Evolutionary conservation across 1,140 invertebrate species (phyloP).

Genomic region (Hirudo medicinalis): DNA sequence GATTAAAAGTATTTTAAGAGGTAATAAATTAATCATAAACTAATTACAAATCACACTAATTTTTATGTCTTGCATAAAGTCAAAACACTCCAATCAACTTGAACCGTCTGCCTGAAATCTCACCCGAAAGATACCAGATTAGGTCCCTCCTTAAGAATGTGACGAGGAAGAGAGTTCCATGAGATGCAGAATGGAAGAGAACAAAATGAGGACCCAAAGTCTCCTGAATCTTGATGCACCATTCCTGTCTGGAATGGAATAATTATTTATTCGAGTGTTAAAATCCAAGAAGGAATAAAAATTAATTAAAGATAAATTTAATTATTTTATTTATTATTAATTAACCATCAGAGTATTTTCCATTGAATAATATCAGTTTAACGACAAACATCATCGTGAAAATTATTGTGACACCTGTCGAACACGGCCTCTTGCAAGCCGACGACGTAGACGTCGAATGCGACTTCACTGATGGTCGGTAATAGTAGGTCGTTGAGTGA

Average conservation of each 20-base stretch:
- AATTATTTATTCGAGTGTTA: neutral
- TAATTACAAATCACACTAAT: too few relatives aligned
- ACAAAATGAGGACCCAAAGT: conserved; percentile 79
- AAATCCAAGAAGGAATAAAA: too few relatives aligned
- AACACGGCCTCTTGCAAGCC: conserved; percentile 72
- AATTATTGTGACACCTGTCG: too few relatives aligned
- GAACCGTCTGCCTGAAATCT: conserved; percentile 14
- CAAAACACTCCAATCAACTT: neutral
- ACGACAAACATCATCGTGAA: too few relatives aligned
- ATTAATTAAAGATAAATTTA: too few relatives aligned
- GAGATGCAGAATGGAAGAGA: conserved; percentile 60
- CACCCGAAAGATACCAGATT: conserved; percentile 74
- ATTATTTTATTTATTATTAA: too few relatives aligned
- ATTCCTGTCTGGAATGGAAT: conserved; percentile 52
- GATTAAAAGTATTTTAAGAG: too few relatives aligned
- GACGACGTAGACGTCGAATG: conserved; percentile 78
- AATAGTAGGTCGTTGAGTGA: conserved; percentile 70
- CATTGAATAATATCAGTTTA: neutral
- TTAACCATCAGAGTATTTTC: too few relatives aligned
- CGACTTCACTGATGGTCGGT: conserved; percentile 59
- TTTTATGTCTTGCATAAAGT: too few relatives aligned
- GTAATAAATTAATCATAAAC: too few relatives aligned
- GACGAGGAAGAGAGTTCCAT: conserved; percentile 71
- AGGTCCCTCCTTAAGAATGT: conserved; percentile 75
- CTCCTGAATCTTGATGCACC: conserved; percentile 79